Evolutionary conservation across 2,888 invertebrate species (phyloP), one percentile per base, ranked within the genome.

Genomic region (Phalera bucephala): DNA sequence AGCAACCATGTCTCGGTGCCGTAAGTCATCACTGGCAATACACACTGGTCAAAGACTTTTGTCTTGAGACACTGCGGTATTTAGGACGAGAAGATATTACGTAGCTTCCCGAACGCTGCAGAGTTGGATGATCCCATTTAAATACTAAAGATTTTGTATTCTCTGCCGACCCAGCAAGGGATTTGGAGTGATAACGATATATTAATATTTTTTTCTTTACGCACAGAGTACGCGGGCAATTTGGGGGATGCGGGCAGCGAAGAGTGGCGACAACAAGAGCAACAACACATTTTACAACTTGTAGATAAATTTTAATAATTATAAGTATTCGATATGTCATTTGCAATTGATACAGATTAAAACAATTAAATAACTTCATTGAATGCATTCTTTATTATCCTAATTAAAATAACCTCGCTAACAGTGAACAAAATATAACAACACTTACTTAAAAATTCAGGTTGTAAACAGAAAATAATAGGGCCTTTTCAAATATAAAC

Each of bases 151-250:
- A n/a, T n/a, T n/a, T n/a, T n/a, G n/a, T n/a, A n/a, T n/a, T n/a
- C n/a, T n/a, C n/a, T n/a, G n/a, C n/a, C n/a, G n/a, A n/a, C n/a
- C n/a, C n/a, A n/a, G n/a, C n/a, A n/a, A n/a, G n/a, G n/a, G n/a
- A n/a, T n/a, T n/a, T n/a, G n/a, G n/a, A n/a, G n/a, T n/a, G n/a
- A n/a, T n/a, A n/a, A n/a, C n/a, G n/a, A n/a, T n/a, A n/a, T n/a
- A n/a, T 17, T 17, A 3, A 17, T 9, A 14, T 8, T 2, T 22
- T 3, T 36, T 46, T 35, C 48, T 80, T 72, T 19, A 19, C 4
- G 6, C 7, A 10, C 83, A 96, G 98, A 98, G 83, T 98, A 98
- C 77, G 98, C 98, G 14, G 97, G 97, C 8, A 98, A 98, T 88
- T 92, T 98, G 52, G 98, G 98, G 0, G 97, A 98, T 66, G 95